Evolutionary conservation across 2,888 invertebrate genomes (phyloP), one percentile per base, ranked within the genome.

Genomic region (Pandemis corylana): DNA sequence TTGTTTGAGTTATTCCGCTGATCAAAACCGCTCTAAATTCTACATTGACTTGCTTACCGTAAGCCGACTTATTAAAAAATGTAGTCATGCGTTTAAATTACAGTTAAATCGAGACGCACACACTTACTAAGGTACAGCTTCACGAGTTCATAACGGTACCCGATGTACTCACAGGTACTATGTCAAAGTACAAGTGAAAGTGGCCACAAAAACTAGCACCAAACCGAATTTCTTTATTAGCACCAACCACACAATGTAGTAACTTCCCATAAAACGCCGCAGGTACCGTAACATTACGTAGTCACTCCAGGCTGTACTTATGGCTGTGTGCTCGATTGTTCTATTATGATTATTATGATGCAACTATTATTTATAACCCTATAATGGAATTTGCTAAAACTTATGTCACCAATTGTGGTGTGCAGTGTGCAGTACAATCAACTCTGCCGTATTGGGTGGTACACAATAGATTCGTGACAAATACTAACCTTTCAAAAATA

Each of bases 201-300:
- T 65, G 62, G 63, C 51, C 36, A 20, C 41, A 41, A 5, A n/a
- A 67, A 15, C 41, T 41, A 41, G 51, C 51, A 53, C 51, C 65
- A 20, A 64, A 56, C 49, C 59, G 56, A 71, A 66, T 71, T 71
- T 46, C 71, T 66, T 71, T 66, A 71, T 71, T 71, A 71, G 64
- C 71, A 66, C 59, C 46, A 13, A 20, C 62, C 46, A 42, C 49
- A 51, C 28, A 71, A 65, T 71, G 71, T 44, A 53, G 53, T 28
- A 49, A 65, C 65, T 65, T 51, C 51, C n/a, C 15, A 36, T 49
- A 65, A 66, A 66, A 46, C 13, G 20, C 12, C 65, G n/a, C 12
- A 42, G 9, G 44, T 42, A 62, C 42, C 42, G 62, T 62, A 62
- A 62, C 28, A 28, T 65, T 65, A 46, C 49, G 65, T 28, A 13